Percentiles rank a stretch among this genome's conserved stretches.
Evolutionary conservation across 2,888 invertebrate genomes (phyloP).

Genomic region (Pterostichus madidus): DNA sequence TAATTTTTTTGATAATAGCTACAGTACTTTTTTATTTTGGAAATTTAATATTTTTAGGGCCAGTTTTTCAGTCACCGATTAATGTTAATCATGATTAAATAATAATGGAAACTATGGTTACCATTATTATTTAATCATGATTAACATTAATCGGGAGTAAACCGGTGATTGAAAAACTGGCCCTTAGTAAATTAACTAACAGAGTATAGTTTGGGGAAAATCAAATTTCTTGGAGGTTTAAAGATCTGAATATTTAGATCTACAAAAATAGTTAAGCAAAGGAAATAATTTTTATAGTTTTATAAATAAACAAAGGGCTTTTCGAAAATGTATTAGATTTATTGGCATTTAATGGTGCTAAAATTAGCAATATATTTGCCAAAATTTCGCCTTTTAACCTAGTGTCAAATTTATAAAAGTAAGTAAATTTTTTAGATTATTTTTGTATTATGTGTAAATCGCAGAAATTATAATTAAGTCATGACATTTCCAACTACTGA

Average conservation of each 20-base stretch:
- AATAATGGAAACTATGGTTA: too few species aligned
- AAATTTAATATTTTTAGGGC: too few species aligned
- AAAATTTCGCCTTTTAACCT: neutral
- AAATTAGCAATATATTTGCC: neutral
- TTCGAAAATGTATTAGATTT: slow-evolving; percentile 7
- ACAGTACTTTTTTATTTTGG: too few species aligned
- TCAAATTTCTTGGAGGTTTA: neutral
- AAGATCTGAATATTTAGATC: slow-evolving; percentile 31
- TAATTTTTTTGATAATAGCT: too few species aligned
- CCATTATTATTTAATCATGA: too few species aligned
- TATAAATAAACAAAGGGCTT: slow-evolving; percentile 1
- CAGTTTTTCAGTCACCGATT: too few species aligned
- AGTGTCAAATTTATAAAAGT: slow-evolving; percentile 8
- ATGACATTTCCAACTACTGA: slow-evolving; percentile 20
- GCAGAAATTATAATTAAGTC: neutral
- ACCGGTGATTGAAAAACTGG: too few species aligned
- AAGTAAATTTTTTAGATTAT: neutral
- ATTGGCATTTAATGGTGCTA: slow-evolving; percentile 14
- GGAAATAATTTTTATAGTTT: slow-evolving; percentile 27
- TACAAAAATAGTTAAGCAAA: slow-evolving; percentile 3
- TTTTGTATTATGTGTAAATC: neutral
- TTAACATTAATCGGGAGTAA: too few species aligned
- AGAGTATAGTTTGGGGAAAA: too few species aligned
- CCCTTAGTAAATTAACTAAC: too few species aligned
- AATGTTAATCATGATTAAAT: too few species aligned